Evolutionary conservation across 2,113 vertebrate genomes (phyloP).

Genomic region (Hippocampus abdominalis): DNA sequence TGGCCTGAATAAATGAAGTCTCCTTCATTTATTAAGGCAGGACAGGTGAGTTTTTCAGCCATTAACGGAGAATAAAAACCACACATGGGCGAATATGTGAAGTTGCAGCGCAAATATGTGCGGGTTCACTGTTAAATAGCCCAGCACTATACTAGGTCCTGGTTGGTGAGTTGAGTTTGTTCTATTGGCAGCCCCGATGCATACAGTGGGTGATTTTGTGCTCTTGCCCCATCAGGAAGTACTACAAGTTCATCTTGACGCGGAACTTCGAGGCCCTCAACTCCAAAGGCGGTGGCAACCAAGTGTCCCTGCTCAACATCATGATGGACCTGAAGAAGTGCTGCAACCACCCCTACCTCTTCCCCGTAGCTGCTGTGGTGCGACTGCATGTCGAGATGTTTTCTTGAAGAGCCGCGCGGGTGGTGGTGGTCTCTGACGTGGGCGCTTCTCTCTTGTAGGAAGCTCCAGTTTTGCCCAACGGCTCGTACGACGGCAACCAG

Average conservation of each 20-base stretch:
- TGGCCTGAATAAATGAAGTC: too few species aligned
- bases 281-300: slow-evolving; percentile 96
- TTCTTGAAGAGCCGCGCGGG: background rate
- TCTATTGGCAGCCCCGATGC: background rate
- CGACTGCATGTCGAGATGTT: background rate
- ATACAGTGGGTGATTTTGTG: background rate
- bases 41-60: too few species aligned
- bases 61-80: too few species aligned
- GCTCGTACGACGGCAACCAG: slow-evolving; percentile 92
- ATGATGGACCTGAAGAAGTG: slow-evolving; percentile 99
- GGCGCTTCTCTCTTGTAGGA: slow-evolving; percentile 72
- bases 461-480: slow-evolving; percentile 89
- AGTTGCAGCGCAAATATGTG: too few species aligned
- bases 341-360: slow-evolving; percentile 96
- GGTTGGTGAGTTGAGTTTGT: too few species aligned
- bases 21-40: too few species aligned
- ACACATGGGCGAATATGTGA: too few species aligned
- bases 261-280: slow-evolving; percentile 96
- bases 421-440: background rate
- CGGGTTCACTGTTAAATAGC: too few species aligned
- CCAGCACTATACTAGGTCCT: too few species aligned
- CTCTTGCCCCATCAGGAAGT: slow-evolving; percentile 79
- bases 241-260: slow-evolving; percentile 98
- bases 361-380: slow-evolving; percentile 91
- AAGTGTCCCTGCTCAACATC: slow-evolving; percentile 96